Evolutionary conservation across 2,888 invertebrate species (phyloP), one percentile per base, ranked within the genome.

Genomic region (Gari tellinella): DNA sequence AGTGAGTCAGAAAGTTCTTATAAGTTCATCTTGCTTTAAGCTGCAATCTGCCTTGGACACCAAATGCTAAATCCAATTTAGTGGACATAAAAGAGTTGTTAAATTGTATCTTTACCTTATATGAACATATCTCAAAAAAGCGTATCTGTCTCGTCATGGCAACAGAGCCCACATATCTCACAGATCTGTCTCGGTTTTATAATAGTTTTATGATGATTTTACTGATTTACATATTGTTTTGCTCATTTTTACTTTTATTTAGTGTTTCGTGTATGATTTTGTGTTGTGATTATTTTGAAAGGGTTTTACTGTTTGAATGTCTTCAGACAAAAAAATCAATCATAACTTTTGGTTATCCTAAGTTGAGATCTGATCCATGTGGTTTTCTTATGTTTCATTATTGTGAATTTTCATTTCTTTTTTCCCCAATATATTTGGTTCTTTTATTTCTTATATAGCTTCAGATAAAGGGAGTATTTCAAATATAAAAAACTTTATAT

Each of bases 311-410:
- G 17, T 40, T 12, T 38, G 21, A 19, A 19, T 53, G 38, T 53
- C 17, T 53, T 17, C 25, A 31, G 31, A 31, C 31, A 31, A 31
- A 31, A 46, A 41, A 58, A 65, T 49, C 69, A 62, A 75, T 75
- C 75, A 70, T 75, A 75, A 75, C 66, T 31, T 75, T 70, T 75
- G 38, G 66, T 75, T 75, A 70, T 75, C 70, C 63, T 64, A 17
- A 64, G 23, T 62, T 62, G 31, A 37, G 19, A 40, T 12, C 10
- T 7, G 19, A 12, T 38, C 19, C n/a, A 38, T 25, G 38, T 19
- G 8, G 8, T 38, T 53, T 53, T 53, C 19, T 26, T 53, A 38
- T 17, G 17, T 37, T 52, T 53, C 40, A 7, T 40, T 53, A 37
- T 21, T 21, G 40, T 53, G 19, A 53, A 19, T n/a, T 53, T 40